Conservation (phyloP, 2,888 invertebrate genomes). For the Ommatoiulus sabulosus region DNA sequence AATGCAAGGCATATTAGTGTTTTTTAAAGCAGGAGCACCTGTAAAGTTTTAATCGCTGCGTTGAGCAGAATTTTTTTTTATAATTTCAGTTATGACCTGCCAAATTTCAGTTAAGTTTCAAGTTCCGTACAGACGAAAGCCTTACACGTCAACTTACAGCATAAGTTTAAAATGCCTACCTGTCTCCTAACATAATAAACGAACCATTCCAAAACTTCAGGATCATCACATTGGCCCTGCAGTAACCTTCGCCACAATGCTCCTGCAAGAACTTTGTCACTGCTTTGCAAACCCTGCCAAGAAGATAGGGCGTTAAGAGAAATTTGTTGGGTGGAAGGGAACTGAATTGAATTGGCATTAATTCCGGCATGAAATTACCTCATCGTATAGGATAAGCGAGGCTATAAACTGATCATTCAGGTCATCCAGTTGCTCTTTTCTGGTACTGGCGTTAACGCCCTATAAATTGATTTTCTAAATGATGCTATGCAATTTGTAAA, state of each 20-base stretch:
- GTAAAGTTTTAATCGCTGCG: too few relatives aligned
- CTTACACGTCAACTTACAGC: too few relatives aligned
- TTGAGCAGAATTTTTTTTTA: too few relatives aligned
- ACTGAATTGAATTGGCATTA: too few relatives aligned
- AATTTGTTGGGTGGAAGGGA: neutral
- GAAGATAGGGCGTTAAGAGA: neutral
- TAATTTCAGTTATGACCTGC: too few relatives aligned
- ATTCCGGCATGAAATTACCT: slow-evolving; percentile 61
- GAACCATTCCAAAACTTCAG: slow-evolving; percentile 62
- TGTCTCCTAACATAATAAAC: slow-evolving; percentile 65
- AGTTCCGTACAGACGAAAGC: too few relatives aligned
- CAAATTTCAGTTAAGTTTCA: too few relatives aligned
- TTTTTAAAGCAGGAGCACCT: too few relatives aligned
- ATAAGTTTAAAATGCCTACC: slow-evolving; percentile 53
- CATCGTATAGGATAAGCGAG: slow-evolving; percentile 64
- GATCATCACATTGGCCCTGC: slow-evolving; percentile 61
- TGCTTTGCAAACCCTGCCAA: slow-evolving; percentile 52
- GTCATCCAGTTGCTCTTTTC: slow-evolving; percentile 61
- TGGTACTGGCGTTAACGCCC: slow-evolving; percentile 5
- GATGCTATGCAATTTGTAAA: neutral
- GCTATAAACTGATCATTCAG: slow-evolving; percentile 63
- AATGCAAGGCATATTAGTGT: too few relatives aligned
- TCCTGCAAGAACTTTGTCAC: slow-evolving; percentile 64
- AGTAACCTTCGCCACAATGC: slow-evolving; percentile 65
- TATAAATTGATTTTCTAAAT: slow-evolving; percentile 37